Evolutionary conservation across 2,113 vertebrate species (phyloP), one percentile per base, ranked within the genome.

Genomic region (Seriola quinqueradiata): DNA sequence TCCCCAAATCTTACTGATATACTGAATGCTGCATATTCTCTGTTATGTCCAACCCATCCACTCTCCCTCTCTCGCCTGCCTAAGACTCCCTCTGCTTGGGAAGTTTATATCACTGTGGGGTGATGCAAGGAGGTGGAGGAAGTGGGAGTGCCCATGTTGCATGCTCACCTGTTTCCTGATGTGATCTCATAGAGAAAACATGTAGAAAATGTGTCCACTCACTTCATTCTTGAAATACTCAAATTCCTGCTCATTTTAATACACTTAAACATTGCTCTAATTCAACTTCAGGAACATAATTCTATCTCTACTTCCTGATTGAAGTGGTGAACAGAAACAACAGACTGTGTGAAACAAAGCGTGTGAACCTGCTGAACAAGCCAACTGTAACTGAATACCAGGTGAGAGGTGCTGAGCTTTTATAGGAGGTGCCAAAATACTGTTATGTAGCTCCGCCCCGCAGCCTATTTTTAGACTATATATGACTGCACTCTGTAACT

Each of bases 391-490:
- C 58, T 69, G 55, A 61, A 82, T 14, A 67, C 55, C 32, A 36
- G 52, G 8, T 54, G 7, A 19, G 69, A 70, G 8, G 32, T 9
- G 6, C 0, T 21, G 3, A 54, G 61, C 32, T 72, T 89, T 83
- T 78, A 85, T 72, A 60, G 1, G 42, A 38, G 17, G 16, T 38
- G 17, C 70, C 82, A 84, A 75, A 85, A 76, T 80, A 84, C 3
- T 0, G 10, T 0, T 1, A 8, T 7, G 0, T n/a, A 64, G 65
- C 70, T 81, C 75, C 82, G 25, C 86, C 79, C 63, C 19, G 7
- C 23, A 34, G 3, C 50, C 59, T 75, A 83, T 79, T 83, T 75
- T 50, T 13, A 42, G 70, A 70, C 0, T n/a, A 59, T 42, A 17
- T 9, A 17, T 64, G 3, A 52, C 1, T 54, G 57, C 46, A 61